Base-by-base conservation (phyloP, 2,797 vertebrate genomes). In the Todus mexicanus region DNA sequence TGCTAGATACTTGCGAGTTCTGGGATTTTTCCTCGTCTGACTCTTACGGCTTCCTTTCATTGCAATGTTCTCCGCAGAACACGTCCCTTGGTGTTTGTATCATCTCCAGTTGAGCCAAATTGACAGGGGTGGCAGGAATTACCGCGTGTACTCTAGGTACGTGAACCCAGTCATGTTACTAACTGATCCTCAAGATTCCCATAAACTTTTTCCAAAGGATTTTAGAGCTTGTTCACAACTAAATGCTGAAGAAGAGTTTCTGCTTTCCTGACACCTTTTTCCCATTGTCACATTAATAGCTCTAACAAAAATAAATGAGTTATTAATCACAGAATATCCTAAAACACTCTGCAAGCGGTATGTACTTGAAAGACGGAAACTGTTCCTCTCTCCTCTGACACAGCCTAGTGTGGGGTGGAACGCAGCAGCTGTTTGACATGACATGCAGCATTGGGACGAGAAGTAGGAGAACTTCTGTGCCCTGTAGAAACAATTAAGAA, bases 21-120 rank as follows among this genome's bases (percentile, higher is more conserved):
- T 90, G 80, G 87, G 60, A 75, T 61, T 94, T 95, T 86, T 90
- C 80, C 40, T 91, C 79, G 59, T 64, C 33, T 77, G 40, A 42
- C 47, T 84, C 25, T 64, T 54, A 11, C 3, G 71, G 38, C 72
- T 87, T 86, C 59, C 47, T 88, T 83, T 83, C 68, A 29, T 70
- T 56, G 23, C 63, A 45, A 80, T 84, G 12, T 11, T 77, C 71
- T 51, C 85, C 87, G 89, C n/a, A 56, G 66, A 66, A 64, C 9
- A 1, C 4, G 4, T 18, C 31, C 26, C 42, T 75, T 29, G 22
- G 74, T 57, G 45, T 74, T 90, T 78, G 14, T 83, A 53, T 71
- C 29, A 7, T 56, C 71, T 91, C 29, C 86, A 64, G 31, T 85
- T 45, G 40, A 72, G 53, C 38, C 68, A 47, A 70, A 87, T 31